Percentiles rank a stretch among this genome's conserved stretches.
phyloP scores from a whole-genome alignment of 2,113 vertebrate species.

The Grammomys dolichurus region DNA sequence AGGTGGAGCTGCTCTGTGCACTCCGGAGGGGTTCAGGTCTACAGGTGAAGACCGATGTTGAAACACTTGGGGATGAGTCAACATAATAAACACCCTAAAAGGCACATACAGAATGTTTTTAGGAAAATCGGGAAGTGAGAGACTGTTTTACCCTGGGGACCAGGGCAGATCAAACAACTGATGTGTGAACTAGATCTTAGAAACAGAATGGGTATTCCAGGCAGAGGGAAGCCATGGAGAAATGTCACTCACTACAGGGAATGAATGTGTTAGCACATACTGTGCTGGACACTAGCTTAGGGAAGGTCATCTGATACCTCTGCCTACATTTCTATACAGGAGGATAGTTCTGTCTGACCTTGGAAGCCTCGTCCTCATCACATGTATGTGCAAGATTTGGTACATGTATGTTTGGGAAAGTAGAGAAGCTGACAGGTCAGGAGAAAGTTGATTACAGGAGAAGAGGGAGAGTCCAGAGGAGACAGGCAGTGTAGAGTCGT shows the following conservation, averaged over 20 bases:
- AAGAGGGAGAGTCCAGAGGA: not conserved
- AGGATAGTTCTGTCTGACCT: not conserved
- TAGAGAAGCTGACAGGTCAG: slow-evolving; percentile 14
- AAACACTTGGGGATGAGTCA: not conserved
- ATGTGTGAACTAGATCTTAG: slow-evolving; percentile 9
- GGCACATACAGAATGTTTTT: not conserved
- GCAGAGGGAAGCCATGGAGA: not conserved
- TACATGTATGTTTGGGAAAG: not conserved
- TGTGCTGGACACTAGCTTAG: not conserved
- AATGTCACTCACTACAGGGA: not conserved
- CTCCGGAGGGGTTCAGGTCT: not conserved
- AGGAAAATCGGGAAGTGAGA: slow-evolving; percentile 21
- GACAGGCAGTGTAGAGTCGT: not conserved
- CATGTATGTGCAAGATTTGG: not conserved
- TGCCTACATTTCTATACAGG: not conserved
- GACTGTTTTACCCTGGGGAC: not conserved
- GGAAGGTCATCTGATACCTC: not conserved
- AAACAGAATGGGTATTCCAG: not conserved
- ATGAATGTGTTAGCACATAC: not conserved
- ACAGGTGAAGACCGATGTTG: not conserved
- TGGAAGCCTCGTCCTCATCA: not conserved
- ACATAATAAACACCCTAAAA: not conserved
- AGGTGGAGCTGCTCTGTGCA: not conserved
- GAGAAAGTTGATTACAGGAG: not conserved
- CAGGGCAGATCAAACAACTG: slow-evolving; percentile 2